Conservation (phyloP, 2,113 vertebrate genomes). For the Ciconia maguari region DNA sequence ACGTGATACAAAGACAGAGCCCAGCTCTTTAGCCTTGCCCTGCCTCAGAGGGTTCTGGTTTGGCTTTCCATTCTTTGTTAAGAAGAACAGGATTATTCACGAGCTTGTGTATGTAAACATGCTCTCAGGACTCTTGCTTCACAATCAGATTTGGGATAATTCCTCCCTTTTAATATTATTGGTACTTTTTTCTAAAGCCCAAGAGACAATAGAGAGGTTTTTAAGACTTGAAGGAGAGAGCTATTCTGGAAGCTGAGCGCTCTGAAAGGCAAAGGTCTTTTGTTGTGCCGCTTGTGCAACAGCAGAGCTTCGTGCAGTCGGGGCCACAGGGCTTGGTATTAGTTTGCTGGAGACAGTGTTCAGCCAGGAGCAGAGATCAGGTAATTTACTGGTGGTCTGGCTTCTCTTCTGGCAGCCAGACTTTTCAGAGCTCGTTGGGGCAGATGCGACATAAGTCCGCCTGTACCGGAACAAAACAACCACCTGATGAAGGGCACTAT, state of each 20-base stretch:
- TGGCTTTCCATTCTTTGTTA: background rate
- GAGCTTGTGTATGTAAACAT: background rate
- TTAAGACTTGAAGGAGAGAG: background rate
- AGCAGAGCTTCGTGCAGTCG: background rate
- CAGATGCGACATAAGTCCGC: background rate
- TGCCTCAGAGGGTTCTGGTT: background rate
- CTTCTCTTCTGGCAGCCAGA: background rate
- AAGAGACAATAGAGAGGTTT: background rate
- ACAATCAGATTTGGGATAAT: background rate
- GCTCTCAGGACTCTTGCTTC: background rate
- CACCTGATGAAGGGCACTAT: background rate
- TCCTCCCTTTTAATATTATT: background rate
- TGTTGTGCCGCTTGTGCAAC: background rate
- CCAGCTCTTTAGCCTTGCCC: background rate
- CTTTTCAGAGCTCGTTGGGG: background rate
- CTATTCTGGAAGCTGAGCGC: background rate
- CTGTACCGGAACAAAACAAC: background rate
- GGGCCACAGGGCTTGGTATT: accelerated
- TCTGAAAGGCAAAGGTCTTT: background rate
- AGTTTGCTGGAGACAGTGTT: background rate
- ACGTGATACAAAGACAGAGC: background rate
- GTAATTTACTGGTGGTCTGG: too few species aligned
- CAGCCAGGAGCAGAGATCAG: background rate
- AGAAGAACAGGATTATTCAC: background rate
- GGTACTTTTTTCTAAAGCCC: background rate